A percentile compares a stretch with the other conserved stretches of the same genome.
phyloP scores from a whole-genome alignment of 2,888 invertebrate species.

The Leucophora obtusa region DNA sequence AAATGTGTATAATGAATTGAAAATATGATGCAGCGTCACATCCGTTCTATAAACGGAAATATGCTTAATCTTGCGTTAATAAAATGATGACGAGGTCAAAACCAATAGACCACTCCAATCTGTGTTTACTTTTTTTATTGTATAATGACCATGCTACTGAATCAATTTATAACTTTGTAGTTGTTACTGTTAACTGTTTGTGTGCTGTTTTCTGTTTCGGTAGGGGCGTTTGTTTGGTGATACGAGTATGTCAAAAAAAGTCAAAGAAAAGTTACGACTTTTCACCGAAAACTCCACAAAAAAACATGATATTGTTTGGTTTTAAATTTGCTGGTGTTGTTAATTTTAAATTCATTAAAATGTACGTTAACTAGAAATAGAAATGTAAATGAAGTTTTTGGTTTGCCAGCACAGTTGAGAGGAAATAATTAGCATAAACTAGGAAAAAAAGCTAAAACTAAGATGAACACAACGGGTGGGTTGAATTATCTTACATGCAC shows the following conservation, averaged over 20 bases:
- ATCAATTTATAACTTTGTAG: conserved; percentile 14
- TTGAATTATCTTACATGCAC: too few relatives aligned
- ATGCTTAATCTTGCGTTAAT: conserved; percentile 71
- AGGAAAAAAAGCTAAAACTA: too few relatives aligned
- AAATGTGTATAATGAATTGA: conserved; percentile 28
- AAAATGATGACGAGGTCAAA: conserved; percentile 68
- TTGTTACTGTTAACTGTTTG: conserved; percentile 26
- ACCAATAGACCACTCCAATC: conserved; percentile 4
- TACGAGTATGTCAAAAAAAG: conserved; percentile 44
- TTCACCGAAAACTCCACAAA: background rate
- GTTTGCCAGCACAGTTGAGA: conserved; percentile 7
- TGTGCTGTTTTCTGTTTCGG: conserved; percentile 18
- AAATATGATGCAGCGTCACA: conserved; percentile 65
- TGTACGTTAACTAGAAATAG: conserved; percentile 25
- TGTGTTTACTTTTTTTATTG: conserved; percentile 18
- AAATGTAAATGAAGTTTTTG: conserved; percentile 4
- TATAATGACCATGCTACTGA: conserved; percentile 12
- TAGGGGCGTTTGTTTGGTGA: background rate
- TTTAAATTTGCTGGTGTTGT: conserved; percentile 21
- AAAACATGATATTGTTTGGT: conserved; percentile 5
- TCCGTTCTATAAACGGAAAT: conserved; percentile 66
- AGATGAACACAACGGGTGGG: too few relatives aligned
- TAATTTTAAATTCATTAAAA: conserved; percentile 56
- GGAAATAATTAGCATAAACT: background rate
- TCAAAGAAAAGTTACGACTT: conserved; percentile 20